phyloP scores from a whole-genome alignment of 2,888 invertebrate species.

The Rhamphomyia laevipes region DNA sequence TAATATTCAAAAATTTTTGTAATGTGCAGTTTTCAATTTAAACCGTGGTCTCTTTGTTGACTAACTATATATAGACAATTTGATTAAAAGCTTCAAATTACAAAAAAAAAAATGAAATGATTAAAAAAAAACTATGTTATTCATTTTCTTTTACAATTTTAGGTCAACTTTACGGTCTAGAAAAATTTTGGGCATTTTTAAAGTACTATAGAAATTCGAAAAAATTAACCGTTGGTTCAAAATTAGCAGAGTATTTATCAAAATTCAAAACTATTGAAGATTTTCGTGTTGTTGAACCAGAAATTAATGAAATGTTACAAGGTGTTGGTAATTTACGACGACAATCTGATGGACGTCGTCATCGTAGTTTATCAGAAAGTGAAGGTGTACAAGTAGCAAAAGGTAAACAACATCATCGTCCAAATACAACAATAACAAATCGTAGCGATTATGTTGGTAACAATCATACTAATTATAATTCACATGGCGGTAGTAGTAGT shows the following conservation, averaged over 20 bases:
- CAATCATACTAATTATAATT: constrained; percentile 14
- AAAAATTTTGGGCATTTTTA: constrained; percentile 98
- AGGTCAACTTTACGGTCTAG: constrained; percentile 95
- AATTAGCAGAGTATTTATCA: constrained; percentile 56
- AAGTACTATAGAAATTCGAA: constrained; percentile 85
- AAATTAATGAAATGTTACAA: constrained; percentile 48
- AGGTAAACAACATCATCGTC: constrained; percentile 17
- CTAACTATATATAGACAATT: too few relatives aligned
- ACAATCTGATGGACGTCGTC: constrained; percentile 43
- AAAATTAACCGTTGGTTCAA: constrained; percentile 61
- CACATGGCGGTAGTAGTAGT: neutral
- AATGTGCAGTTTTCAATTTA: too few relatives aligned
- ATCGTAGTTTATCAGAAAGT: constrained; percentile 57
- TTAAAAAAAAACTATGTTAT: too few relatives aligned
- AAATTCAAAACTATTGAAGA: constrained; percentile 83
- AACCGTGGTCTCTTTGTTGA: too few relatives aligned
- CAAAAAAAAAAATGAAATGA: neutral
- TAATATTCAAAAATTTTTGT: too few relatives aligned
- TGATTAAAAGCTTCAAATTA: too few relatives aligned
- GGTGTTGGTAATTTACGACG: constrained; percentile 40
- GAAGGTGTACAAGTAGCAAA: constrained; percentile 35
- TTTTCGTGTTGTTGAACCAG: constrained; percentile 60
- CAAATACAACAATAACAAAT: constrained; percentile 35
- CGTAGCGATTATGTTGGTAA: constrained; percentile 36
- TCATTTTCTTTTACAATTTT: neutral